Base-by-base conservation (phyloP, 2,113 vertebrate species). In the Carlito syrichta region DNA sequence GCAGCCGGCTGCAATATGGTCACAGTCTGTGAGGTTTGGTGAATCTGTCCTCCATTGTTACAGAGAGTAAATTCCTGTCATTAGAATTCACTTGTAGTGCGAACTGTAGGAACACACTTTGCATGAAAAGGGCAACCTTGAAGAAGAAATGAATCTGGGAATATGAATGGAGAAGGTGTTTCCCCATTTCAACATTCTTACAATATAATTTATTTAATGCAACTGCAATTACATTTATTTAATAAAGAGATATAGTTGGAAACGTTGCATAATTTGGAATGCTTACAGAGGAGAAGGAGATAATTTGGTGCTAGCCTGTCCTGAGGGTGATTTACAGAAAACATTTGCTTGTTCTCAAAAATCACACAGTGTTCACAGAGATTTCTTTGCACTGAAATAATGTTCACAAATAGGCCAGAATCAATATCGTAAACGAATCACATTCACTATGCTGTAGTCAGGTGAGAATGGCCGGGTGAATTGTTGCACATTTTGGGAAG, bases 21-120 rank as follows among this genome's bases (percentile, higher is more conserved):
- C 91, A 40, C 91, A 88, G 81, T 77, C 86, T 95, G 69, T 86
- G 89, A 56, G 82, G 62, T 93, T 45, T 79, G n/a, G 52, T 43
- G 48, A 58, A 35, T 68, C 48, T 89, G 23, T 79, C 35, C 35
- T 71, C 22, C 9, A 16, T 38, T 38, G 40, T 43, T n/a, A 52
- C 0, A 4, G 6, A 50, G 83, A 38, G 19, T 6, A 54, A 10
- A 19, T 48, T 89, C n/a, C 62, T 60, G 32, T 50, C 50, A 83
- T 56, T 71, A 68, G 58, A 95, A 78, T 88, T 60, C 20, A 62
- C 8, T 62, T 40, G 17, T 8, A 79, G 35, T 11, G 16, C 14
- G 30, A 68, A 78, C 20, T 25, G 32, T 22, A 85, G 40, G 27
- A 38, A 62, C 6, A 32, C 6, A 16, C 7, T 89, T 45, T 85